phyloP scores from a whole-genome alignment of 2,888 invertebrate species.

The Ichneumoninae sp. region DNA sequence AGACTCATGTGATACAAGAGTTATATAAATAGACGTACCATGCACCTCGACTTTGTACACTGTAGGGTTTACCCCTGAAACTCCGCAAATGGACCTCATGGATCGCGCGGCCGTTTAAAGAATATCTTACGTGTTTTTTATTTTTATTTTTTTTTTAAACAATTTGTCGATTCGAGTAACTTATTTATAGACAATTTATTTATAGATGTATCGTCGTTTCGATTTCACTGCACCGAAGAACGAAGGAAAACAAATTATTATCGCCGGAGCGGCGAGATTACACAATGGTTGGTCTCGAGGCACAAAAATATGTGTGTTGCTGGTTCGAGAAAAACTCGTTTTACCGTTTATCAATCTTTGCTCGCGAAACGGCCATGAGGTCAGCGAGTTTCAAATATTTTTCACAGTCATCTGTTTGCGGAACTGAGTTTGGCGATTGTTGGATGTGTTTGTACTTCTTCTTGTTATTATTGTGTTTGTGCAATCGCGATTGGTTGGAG shows the following conservation, averaged over 20 bases:
- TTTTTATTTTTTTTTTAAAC: not conserved
- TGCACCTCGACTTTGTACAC: conserved; percentile 26
- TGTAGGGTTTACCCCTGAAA: not conserved
- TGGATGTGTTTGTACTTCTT: not conserved
- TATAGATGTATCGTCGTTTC: no score
- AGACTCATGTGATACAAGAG: conserved; percentile 41
- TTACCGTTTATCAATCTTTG: not conserved
- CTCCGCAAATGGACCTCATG: not conserved
- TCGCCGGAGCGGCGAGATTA: no score
- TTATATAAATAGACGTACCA: conserved; percentile 51
- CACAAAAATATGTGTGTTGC: no score
- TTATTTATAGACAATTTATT: not conserved
- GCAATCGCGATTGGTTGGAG: not conserved
- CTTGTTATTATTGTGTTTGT: not conserved
- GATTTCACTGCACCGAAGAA: no score
- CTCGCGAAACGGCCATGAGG: not conserved
- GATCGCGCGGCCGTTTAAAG: not conserved
- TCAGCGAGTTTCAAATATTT: not conserved
- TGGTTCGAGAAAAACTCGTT: not conserved
- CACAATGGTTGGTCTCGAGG: no score
- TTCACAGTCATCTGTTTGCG: not conserved
- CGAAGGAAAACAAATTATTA: no score
- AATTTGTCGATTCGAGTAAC: not conserved
- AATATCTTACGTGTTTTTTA: not conserved
- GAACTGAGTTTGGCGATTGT: not conserved